Evolutionary conservation across 2,113 vertebrate genomes (phyloP), one percentile per base, ranked within the genome.

Genomic region (Sakesphorus luctuosus): DNA sequence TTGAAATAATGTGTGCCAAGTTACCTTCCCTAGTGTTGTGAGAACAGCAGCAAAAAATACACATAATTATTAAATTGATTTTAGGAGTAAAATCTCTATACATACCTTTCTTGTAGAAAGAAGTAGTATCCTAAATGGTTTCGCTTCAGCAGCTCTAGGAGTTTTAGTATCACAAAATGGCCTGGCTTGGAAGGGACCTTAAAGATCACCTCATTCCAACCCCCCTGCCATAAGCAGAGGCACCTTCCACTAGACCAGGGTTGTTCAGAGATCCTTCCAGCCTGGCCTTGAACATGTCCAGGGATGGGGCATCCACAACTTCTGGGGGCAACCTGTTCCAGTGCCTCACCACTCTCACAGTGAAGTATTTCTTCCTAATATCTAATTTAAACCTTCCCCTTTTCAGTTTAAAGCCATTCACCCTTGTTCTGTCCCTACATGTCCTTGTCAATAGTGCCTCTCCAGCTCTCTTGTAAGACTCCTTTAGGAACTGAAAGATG

Each of bases 291-390:
- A 89, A 62, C 20, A 18, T 7, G 53, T 38, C 12, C 10, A 61
- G 9, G 11, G 53, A 31, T 47, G 24, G 11, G 17, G 7, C n/a
- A 55, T 40, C 25, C 17, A 35, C 0, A 0, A 19, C 11, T 55
- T 35, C 11, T 76, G 11, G 61, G 13, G 40, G 21, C n/a, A 69
- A 55, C 6, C 13, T 68, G 23, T 53, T 1, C 53, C 40, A 23
- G 29, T 47, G n/a, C 18, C 55, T 90, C 47, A 62, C 23, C 63
- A 40, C 4, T 11, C 29, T 62, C 7, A 21, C 11, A 36, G 18
- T 43, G 62, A 49, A 69, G 25, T 43, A 23, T 69, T 49, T 77
- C 46, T 36, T 36, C 47, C 13, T 56, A 53, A 6, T 43, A 19
- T 23, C 7, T 43, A 62, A 63, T 49, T 49, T 28, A 69, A 83